Conservation (phyloP, 2,888 invertebrate genomes). For the Chaitophorus viminalis region DNA sequence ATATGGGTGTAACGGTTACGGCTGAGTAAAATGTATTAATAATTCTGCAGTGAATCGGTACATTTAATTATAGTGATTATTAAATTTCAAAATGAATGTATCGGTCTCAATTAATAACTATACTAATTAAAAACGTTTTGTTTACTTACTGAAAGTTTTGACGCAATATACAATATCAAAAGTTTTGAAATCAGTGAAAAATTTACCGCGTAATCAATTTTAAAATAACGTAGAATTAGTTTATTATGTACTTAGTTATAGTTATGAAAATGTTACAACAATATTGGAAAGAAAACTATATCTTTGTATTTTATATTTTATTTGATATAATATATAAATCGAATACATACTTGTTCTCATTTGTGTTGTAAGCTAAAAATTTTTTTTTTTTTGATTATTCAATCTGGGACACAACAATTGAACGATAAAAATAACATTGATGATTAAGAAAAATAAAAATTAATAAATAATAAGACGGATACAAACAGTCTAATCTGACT, state of each 20-base stretch:
- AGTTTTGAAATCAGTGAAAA: background rate
- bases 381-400: too few species aligned
- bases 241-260: background rate
- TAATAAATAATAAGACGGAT: too few species aligned
- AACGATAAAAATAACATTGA: too few species aligned
- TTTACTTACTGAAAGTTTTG: background rate
- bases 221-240: background rate
- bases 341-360: too few species aligned
- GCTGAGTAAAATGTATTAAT: background rate
- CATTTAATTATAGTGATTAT: background rate
- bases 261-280: too few species aligned
- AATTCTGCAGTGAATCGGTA: background rate
- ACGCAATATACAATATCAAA: background rate
- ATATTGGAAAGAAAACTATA: background rate
- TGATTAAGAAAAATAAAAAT: too few species aligned
- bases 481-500: too few species aligned
- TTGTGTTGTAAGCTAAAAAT: too few species aligned
- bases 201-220: background rate
- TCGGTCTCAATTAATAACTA: background rate
- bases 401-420: too few species aligned
- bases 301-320: background rate
- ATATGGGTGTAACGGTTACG: background rate
- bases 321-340: background rate
- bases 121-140: constrained; percentile 14
- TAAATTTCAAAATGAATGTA: constrained; percentile 12